Conservation (phyloP, 2,797 vertebrate genomes). For the Crenuchus spilurus region DNA sequence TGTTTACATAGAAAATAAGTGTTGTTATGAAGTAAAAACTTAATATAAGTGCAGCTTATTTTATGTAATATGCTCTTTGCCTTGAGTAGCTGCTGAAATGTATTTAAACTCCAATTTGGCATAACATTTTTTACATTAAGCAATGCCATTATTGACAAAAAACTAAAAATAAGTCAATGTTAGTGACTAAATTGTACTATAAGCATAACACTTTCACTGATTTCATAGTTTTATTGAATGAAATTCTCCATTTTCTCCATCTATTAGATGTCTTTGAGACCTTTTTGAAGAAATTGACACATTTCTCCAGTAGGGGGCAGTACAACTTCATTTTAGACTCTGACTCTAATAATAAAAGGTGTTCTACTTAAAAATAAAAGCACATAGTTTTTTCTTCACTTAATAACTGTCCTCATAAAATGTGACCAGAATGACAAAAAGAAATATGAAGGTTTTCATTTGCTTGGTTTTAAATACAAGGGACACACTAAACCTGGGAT, state of each 20-base stretch:
- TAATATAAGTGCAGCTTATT: not conserved
- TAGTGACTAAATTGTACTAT: not conserved
- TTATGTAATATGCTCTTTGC: not conserved
- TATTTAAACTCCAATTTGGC: not conserved
- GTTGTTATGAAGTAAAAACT: not conserved
- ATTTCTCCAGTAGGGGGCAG: conserved; percentile 7
- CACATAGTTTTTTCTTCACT: no score
- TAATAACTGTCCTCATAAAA: no score
- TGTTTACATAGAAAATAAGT: not conserved
- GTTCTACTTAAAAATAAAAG: no score
- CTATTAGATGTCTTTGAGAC: no score
- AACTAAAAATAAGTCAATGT: not conserved
- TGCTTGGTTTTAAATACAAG: no score
- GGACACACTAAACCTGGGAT: no score
- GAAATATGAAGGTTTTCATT: no score
- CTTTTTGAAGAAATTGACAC: not conserved
- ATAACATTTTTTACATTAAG: not conserved
- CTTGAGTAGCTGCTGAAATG: not conserved
- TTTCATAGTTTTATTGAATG: not conserved
- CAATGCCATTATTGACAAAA: not conserved
- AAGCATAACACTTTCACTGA: not conserved
- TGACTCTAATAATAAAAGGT: no score
- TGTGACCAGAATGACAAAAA: no score
- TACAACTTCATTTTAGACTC: not conserved
- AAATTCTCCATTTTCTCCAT: no score